These are phyloP conservation scores for Hipposideros armiger DNA, from an alignment of 2,113 vertebrate genomes.

Conservation along the genomic window DNA sequence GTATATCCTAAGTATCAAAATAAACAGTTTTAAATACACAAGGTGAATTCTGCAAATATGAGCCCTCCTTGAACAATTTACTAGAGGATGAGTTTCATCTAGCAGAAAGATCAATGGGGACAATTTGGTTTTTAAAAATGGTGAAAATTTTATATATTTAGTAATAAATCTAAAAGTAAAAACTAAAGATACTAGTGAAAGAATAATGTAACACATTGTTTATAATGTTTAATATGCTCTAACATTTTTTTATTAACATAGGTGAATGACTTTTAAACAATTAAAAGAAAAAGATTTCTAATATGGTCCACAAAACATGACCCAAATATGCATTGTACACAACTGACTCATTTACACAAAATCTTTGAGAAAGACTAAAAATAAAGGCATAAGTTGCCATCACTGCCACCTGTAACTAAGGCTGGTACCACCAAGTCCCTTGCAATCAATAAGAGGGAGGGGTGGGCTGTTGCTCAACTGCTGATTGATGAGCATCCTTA, in stretches of 20 bases:
- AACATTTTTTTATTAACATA: background rate
- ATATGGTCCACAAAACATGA: background rate
- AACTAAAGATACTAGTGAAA: background rate
- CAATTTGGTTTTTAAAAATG: background rate
- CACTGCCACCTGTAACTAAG: background rate
- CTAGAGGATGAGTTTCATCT: background rate
- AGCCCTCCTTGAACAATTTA: background rate
- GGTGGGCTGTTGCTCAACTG: fast-evolving
- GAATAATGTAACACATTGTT: background rate
- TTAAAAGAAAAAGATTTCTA: background rate
- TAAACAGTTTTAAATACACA: background rate
- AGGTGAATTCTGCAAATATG: background rate
- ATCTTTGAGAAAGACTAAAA: background rate
- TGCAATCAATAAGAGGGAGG: fast-evolving
- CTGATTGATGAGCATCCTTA: background rate
- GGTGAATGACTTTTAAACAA: background rate
- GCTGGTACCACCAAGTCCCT: background rate
- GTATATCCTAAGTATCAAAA: background rate
- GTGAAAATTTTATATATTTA: background rate
- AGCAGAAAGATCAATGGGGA: background rate
- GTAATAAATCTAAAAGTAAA: background rate
- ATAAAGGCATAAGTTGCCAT: background rate
- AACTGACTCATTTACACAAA: background rate
- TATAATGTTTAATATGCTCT: background rate
- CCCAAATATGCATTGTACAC: background rate